Evolutionary conservation across 2,888 invertebrate species (phyloP).

Genomic region (Fragum whitleyi): DNA sequence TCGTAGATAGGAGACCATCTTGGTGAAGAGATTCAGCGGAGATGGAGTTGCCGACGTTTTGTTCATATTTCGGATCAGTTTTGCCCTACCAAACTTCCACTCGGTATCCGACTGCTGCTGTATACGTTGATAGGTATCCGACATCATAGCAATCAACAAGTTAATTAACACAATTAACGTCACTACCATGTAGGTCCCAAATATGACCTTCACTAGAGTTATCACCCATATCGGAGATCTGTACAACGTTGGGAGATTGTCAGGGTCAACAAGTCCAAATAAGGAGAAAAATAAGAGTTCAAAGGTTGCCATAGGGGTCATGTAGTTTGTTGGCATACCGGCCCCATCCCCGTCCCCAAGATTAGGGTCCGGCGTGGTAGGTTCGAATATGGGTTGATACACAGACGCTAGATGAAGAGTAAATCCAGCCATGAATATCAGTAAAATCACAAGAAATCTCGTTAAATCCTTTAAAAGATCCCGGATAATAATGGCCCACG

Average conservation of each 20-base stretch:
- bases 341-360: constrained; percentile 76
- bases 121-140: constrained; percentile 99
- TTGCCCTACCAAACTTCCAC: constrained; percentile 99
- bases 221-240: constrained; percentile 85
- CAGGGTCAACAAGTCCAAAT: constrained; percentile 94
- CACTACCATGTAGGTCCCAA: constrained; percentile 99
- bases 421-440: constrained; percentile 99
- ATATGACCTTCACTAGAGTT: constrained; percentile 88
- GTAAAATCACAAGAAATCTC: constrained; percentile 98
- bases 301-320: constrained; percentile 90
- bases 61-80: constrained; percentile 99
- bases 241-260: constrained; percentile 87
- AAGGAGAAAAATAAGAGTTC: constrained; percentile 99
- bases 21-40: constrained; percentile 98
- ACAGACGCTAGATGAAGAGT: constrained; percentile 95
- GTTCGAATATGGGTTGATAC: constrained; percentile 91
- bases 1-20: constrained; percentile 84
- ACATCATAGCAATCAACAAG: constrained; percentile 99
- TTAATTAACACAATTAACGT: constrained; percentile 99
- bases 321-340: constrained; percentile 68
- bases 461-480: constrained; percentile 91
- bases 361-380: constrained; percentile 53
- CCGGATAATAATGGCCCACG: constrained; percentile 99
- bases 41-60: constrained; percentile 98
- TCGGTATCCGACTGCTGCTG: constrained; percentile 99